Evolutionary conservation across 1,140 invertebrate genomes (phyloP), one percentile per base, ranked within the genome.

Genomic region (Odontomachus brunneus): DNA sequence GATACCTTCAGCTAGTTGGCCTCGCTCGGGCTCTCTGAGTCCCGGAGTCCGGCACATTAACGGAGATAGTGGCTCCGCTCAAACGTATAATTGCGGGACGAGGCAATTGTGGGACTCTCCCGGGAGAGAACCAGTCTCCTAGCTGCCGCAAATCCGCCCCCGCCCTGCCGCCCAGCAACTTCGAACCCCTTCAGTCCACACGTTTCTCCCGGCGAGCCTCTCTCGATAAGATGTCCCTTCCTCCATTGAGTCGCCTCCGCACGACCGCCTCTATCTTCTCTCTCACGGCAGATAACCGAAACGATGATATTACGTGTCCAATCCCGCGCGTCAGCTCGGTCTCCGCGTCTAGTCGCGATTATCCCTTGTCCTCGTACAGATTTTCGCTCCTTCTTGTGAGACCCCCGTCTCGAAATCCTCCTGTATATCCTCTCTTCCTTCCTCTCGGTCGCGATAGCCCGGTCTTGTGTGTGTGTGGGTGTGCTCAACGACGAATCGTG

Each of bases 11-110:
- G 60, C 76, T 80, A 85, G 85, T 86, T 89, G 86, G 87, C 82
- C 51, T 26, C 78, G 83, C 84, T 88, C 82, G 74, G 80, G 83
- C 53, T 80, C 51, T 89, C 88, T 82, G 84, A 90, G 88, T 89
- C 90, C n/a, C 89, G 66, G 84, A 90, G 91, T 93, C 92, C 91
- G 71, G 91, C 91, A 91, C 91, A 93, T 93, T 93, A 93, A 92
- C 89, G 88, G 86, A 91, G 91, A 92, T 93, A 94, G 92, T 92
- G 89, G 88, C 90, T 93, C 91, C 89, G 90, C 90, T 93, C 91
- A 91, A 92, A 94, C 92, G 92, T 93, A 92, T 94, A 94, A 94
- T 94, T 94, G 91, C 91, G 88, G 92, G 87, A 90, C 91, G 90
- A 91, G 90, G 91, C 91, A 92, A 93, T 92, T 93, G 91, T 91